Conservation (phyloP, 2,113 vertebrate species). For the Antennarius striatus region DNA sequence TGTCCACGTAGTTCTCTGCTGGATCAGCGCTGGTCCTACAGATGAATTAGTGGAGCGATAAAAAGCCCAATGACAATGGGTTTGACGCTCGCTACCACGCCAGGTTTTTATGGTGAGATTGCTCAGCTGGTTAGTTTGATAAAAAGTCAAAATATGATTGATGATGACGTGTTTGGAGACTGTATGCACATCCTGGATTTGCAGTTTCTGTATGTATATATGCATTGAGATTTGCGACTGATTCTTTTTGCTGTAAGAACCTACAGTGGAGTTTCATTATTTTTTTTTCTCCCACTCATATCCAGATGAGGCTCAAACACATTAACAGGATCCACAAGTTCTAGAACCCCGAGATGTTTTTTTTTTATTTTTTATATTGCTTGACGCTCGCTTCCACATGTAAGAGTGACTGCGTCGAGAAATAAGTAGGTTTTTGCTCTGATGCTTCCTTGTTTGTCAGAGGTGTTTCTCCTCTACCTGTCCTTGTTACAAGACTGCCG, state of each 20-base stretch:
- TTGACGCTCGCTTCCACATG: not conserved
- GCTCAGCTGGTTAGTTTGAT: constrained; percentile 21
- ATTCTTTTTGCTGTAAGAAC: constrained; percentile 28
- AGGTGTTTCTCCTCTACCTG: constrained; percentile 61
- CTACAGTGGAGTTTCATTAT: constrained; percentile 9
- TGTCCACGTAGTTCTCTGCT: constrained; percentile 34
- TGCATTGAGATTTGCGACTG: constrained; percentile 12
- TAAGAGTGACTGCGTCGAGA: constrained; percentile 22
- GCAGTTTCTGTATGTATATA: no score
- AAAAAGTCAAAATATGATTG: constrained; percentile 7
- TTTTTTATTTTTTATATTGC: constrained; percentile 16
- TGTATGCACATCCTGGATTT: not conserved
- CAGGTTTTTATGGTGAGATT: no score
- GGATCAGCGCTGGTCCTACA: constrained; percentile 47
- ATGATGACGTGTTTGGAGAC: constrained; percentile 6
- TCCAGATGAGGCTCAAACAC: constrained; percentile 11
- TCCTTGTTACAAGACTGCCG: constrained; percentile 65
- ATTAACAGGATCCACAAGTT: constrained; percentile 32
- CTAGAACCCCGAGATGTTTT: constrained; percentile 16
- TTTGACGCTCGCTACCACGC: not conserved
- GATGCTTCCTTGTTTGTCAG: constrained; percentile 36
- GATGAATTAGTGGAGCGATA: constrained; percentile 47
- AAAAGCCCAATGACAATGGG: constrained; percentile 43
- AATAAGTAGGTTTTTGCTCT: constrained; percentile 45
- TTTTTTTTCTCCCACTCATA: not conserved